These are phyloP conservation scores for Selenia dentaria DNA, from an alignment of 2,888 invertebrate species.

Conservation along the genomic window DNA sequence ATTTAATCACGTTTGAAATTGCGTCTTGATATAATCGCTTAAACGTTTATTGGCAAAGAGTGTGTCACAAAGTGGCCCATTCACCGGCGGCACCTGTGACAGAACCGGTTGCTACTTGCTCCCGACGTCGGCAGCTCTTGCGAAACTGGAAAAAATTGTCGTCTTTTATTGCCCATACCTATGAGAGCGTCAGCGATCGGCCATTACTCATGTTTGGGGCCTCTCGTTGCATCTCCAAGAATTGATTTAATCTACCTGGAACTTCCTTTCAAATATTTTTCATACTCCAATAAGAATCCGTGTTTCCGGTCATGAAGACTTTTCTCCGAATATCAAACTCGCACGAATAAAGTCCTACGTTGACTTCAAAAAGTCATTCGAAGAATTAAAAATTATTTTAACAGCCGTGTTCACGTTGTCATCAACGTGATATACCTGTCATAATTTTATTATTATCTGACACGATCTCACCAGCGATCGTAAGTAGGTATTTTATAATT, in stretches of 20 bases:
- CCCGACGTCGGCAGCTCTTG: conserved; percentile 59
- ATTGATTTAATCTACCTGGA: too few relatives aligned
- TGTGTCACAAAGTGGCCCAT: conserved; percentile 55
- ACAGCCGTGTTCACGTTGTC: conserved; percentile 11
- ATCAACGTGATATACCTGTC: conserved; percentile 5
- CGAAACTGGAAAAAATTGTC: conserved; percentile 65
- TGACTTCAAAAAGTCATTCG: conserved; percentile 15
- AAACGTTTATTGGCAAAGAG: conserved; percentile 48
- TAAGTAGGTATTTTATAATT: too few relatives aligned
- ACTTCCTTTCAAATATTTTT: neutral
- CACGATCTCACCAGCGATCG: conserved; percentile 1
- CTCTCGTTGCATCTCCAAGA: conserved; percentile 16
- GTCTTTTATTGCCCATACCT: conserved; percentile 58
- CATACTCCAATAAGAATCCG: neutral
- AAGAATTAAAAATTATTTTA: conserved; percentile 9
- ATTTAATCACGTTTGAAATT: conserved; percentile 35
- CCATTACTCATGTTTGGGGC: conserved; percentile 46
- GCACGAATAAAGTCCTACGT: neutral
- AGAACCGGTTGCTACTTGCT: conserved; percentile 69
- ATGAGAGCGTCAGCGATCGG: conserved; percentile 46
- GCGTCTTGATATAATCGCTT: conserved; percentile 49
- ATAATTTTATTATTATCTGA: conserved; percentile 11
- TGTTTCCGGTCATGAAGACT: conserved; percentile 9
- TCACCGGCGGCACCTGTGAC: conserved; percentile 70
- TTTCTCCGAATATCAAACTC: conserved; percentile 29